A percentile compares a stretch with the other conserved stretches of the same genome.
Evolutionary conservation across 1,140 invertebrate species (phyloP).

Genomic region (Meloidogyne exigua): DNA sequence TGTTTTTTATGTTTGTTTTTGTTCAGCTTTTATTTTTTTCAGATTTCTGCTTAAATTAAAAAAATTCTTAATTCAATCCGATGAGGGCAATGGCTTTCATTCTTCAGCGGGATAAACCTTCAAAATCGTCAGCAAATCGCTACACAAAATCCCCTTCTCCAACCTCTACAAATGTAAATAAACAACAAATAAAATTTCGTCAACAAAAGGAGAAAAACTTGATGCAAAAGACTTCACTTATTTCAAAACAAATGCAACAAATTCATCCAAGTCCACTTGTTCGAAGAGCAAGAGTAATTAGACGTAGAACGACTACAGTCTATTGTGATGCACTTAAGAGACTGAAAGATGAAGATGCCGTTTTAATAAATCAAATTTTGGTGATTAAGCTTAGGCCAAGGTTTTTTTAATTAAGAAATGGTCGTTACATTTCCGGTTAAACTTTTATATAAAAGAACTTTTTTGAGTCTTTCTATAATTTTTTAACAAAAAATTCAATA

Average conservation of each 20-base stretch:
- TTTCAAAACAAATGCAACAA: constrained; percentile 22
- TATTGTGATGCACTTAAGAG: constrained; percentile 42
- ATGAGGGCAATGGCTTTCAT: not conserved
- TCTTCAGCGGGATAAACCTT: not conserved
- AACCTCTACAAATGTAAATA: not conserved
- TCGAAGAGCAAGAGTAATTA: constrained; percentile 41
- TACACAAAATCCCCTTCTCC: not conserved
- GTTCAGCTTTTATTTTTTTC: no score
- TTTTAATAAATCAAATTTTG: constrained; percentile 41
- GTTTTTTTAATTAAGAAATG: no score
- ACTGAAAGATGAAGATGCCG: constrained; percentile 41
- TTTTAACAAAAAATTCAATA: no score
- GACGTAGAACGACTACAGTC: constrained; percentile 44
- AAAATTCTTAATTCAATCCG: no score
- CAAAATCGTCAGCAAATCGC: not conserved
- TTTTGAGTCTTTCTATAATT: no score
- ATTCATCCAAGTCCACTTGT: constrained; percentile 31
- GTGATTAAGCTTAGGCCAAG: constrained; percentile 40
- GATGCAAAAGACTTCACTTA: not conserved
- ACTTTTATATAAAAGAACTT: no score
- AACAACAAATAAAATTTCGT: not conserved
- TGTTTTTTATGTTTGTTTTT: no score
- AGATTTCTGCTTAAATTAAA: no score
- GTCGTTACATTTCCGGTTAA: no score
- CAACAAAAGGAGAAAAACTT: not conserved